phyloP scores from a whole-genome alignment of 2,888 invertebrate genomes.

The Helleia helle region DNA sequence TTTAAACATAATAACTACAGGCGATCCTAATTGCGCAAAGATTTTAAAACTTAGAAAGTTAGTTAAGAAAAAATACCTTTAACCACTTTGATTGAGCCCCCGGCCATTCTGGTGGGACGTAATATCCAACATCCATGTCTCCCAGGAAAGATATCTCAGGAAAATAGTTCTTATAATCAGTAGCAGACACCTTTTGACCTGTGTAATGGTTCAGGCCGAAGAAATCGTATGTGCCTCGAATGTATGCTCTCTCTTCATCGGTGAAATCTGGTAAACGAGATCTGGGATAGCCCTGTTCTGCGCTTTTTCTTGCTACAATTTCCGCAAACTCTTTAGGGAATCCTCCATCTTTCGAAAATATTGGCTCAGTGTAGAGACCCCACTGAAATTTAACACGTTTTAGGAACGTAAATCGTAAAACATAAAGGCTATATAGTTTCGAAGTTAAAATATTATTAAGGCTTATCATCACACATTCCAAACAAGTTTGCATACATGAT shows the following conservation, averaged over 20 bases:
- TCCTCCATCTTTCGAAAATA: conserved; percentile 59
- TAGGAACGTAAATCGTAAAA: background rate
- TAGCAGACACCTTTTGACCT: background rate
- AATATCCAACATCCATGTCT: background rate
- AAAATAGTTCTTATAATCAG: background rate
- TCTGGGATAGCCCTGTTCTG: conserved; percentile 40
- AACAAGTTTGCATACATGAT: too few species aligned
- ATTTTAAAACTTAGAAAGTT: too few species aligned
- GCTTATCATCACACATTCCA: too few species aligned
- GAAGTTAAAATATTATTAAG: too few species aligned
- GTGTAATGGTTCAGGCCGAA: background rate
- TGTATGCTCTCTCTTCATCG: background rate
- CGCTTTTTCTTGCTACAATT: conserved; percentile 35
- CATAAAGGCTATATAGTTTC: too few species aligned
- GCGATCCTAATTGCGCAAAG: too few species aligned
- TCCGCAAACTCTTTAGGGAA: conserved; percentile 50
- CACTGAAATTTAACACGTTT: too few species aligned
- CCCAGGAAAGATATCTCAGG: background rate
- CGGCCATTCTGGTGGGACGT: background rate
- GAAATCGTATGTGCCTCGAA: background rate
- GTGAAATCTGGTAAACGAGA: conserved; percentile 26
- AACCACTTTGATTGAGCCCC: conserved; percentile 27
- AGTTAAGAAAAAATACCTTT: too few species aligned
- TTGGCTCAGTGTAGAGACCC: conserved; percentile 59
- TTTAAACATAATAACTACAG: too few species aligned